Base-by-base conservation (phyloP, 2,888 invertebrate species). In the Cerastis leucographa region DNA sequence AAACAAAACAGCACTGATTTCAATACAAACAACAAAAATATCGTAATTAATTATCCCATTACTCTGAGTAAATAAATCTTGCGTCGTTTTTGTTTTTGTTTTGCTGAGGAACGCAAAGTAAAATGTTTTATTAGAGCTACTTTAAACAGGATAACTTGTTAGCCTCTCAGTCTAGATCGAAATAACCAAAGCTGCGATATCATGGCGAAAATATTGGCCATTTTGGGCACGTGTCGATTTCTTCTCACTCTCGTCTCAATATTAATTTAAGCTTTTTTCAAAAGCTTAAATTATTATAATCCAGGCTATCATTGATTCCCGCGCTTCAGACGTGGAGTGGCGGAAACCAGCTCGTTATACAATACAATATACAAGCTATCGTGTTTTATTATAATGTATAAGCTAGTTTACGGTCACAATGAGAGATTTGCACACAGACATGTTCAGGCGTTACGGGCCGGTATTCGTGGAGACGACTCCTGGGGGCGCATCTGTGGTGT, bases 401-500 rank as follows among this genome's bases (percentile, higher is more conserved):
- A 85, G 67, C 81, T 81, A 87, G 86, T 88, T 85, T 88, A 86
- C 80, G 84, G 89, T 94, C 91, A 93, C 93, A 94, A 93, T 92
- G 91, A 94, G 93, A 93, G 87, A 93, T 95, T 95, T 95, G 92
- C 92, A 93, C 93, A 92, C 96, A 98, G 98, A 98, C 89, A 97
- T 98, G 96, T 97, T 98, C 94, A 95, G 94, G 87, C 97, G 97
- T 84, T 98, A 98, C 95, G 99, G 99, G 80, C 97, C 97, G 76
- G 97, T 99, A 87, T 97, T 98, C 88, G 97, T 97, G 90, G 98
- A 99, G 95, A 98, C 98, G 89, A 98, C 98, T 89, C 97, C 98
- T 68, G 96, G 98, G 56, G 98, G 98, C 90, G 96, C 97, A 78
- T 97, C 98, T 54, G 97, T 99, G 71, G 97, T 99, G 65, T 98